Conservation (phyloP, 1,140 invertebrate species). For the Pachypsylla venusta region DNA sequence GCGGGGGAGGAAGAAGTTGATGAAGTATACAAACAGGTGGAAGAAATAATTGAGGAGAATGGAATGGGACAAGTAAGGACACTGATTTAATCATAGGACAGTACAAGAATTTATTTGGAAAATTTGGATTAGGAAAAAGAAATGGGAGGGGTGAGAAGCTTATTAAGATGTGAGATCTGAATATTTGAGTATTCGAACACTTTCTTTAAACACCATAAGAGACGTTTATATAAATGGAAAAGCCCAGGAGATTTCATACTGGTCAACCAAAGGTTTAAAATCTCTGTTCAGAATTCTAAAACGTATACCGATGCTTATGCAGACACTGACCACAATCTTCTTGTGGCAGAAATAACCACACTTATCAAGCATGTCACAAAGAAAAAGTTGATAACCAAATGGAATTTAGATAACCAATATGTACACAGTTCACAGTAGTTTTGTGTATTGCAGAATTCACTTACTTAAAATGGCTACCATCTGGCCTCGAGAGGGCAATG, state of each 20-base stretch:
- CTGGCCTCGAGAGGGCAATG: too few species aligned
- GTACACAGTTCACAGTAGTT: too few species aligned
- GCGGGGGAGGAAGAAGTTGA: constrained; percentile 12
- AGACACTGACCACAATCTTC: constrained; percentile 10
- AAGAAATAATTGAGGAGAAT: neutral
- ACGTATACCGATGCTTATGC: constrained; percentile 1
- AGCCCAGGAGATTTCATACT: constrained; percentile 19
- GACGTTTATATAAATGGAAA: constrained; percentile 21
- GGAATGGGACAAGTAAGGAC: constrained; percentile 8
- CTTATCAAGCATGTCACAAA: neutral
- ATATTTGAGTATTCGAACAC: neutral
- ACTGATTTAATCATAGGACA: constrained; percentile 7
- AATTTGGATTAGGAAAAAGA: constrained; percentile 12
- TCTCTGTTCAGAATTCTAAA: constrained; percentile 5
- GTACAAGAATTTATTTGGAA: neutral
- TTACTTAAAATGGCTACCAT: too few species aligned
- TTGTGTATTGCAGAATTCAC: too few species aligned
- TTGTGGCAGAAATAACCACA: constrained; percentile 7
- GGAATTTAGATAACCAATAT: neutral
- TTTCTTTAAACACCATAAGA: constrained; percentile 19
- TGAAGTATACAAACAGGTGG: constrained; percentile 10
- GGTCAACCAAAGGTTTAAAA: constrained; percentile 14
- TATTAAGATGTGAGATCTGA: neutral
- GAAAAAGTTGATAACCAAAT: neutral
- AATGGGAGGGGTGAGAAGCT: constrained; percentile 13